Evolutionary conservation across 2,888 invertebrate species (phyloP).

Genomic region (Volucella bombylans): DNA sequence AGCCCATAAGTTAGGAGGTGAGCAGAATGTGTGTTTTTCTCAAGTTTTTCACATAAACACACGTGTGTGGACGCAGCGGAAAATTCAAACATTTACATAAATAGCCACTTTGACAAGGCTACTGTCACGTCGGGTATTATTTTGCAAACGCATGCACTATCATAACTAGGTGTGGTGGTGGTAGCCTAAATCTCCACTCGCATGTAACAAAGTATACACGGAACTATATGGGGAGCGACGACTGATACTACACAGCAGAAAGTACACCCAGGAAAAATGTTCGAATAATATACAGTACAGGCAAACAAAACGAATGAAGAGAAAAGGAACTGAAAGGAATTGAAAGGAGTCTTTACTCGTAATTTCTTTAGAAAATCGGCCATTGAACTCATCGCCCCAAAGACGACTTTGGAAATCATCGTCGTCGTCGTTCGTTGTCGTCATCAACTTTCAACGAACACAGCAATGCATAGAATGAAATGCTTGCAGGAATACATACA

Average conservation of each 20-base stretch:
- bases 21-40: slow-evolving; percentile 60
- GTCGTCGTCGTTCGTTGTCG: slow-evolving; percentile 17
- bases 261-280: slow-evolving; percentile 27
- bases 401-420: slow-evolving; percentile 65
- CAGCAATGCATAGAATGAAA: slow-evolving; percentile 28
- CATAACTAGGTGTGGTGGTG: slow-evolving; percentile 54
- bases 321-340: slow-evolving; percentile 63
- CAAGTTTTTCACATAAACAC: slow-evolving; percentile 36
- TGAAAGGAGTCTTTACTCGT: slow-evolving; percentile 64
- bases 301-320: slow-evolving; percentile 39
- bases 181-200: slow-evolving; percentile 41
- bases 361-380: slow-evolving; percentile 72
- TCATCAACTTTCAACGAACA: background rate
- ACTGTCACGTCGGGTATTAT: slow-evolving; percentile 51
- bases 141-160: slow-evolving; percentile 56
- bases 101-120: slow-evolving; percentile 16
- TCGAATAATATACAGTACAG: slow-evolving; percentile 24
- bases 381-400: slow-evolving; percentile 67
- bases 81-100: slow-evolving; percentile 52
- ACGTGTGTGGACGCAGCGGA: slow-evolving; percentile 6
- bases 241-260: background rate
- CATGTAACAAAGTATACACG: background rate
- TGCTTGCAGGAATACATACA: slow-evolving; percentile 12
- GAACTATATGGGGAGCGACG: background rate
- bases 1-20: slow-evolving; percentile 11